Percentiles rank a stretch among this genome's conserved stretches.
Evolutionary conservation across 2,888 invertebrate species (phyloP).

Genomic region (Diogma glabrata): DNA sequence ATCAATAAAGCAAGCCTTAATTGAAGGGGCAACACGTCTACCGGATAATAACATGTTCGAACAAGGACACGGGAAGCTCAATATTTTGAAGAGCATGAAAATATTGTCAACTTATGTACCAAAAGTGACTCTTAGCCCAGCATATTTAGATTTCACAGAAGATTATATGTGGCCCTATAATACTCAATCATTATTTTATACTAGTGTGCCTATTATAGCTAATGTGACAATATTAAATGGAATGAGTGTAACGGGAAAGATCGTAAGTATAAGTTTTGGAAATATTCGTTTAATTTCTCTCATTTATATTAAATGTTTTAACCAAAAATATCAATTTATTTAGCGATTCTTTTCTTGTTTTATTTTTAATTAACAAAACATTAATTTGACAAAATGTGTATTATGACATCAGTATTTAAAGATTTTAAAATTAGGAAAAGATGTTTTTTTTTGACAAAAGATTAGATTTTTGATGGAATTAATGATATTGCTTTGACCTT

Average conservation of each 20-base stretch:
- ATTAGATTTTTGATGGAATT: no score
- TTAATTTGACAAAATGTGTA: no score
- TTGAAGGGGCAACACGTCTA: slow-evolving; percentile 76
- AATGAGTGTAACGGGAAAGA: slow-evolving; percentile 75
- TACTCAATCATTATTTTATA: slow-evolving; percentile 84
- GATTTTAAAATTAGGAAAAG: no score
- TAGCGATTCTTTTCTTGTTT: no score
- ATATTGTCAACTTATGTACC: slow-evolving; percentile 46
- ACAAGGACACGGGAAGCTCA: slow-evolving; percentile 91
- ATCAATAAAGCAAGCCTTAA: slow-evolving; percentile 90
- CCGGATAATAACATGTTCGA: slow-evolving; percentile 91
- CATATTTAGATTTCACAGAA: slow-evolving; percentile 87
- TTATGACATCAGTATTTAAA: no score
- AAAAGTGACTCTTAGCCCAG: slow-evolving; percentile 54
- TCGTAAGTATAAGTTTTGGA: slow-evolving; percentile 38
- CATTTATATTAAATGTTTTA: no score
- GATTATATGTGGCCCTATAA: slow-evolving; percentile 99
- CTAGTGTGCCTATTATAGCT: slow-evolving; percentile 75
- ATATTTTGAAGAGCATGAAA: slow-evolving; percentile 67
- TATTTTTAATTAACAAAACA: no score
- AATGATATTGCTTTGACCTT: no score
- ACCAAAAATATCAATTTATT: no score
- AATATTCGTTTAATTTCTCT: neutral
- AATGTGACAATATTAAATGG: slow-evolving; percentile 94
- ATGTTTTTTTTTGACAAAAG: no score